These are phyloP conservation scores for Glaucomys volans DNA, from an alignment of 2,113 vertebrate genomes.

Conservation along the genomic window DNA sequence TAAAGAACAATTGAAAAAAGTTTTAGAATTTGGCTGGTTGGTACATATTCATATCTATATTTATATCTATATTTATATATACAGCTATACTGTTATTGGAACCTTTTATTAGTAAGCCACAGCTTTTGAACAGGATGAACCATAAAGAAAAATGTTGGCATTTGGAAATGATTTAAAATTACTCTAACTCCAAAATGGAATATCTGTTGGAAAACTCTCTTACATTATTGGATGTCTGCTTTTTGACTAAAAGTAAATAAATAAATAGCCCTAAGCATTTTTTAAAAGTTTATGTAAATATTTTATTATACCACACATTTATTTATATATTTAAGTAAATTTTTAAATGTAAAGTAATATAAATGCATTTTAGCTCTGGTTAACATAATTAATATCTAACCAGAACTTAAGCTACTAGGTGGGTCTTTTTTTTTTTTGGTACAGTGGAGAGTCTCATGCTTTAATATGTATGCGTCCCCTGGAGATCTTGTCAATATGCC, in stretches of 20 bases:
- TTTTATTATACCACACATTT: background rate
- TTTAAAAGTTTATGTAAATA: background rate
- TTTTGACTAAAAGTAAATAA: background rate
- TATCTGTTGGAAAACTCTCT: background rate
- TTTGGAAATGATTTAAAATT: slow-evolving; percentile 37
- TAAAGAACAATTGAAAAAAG: background rate
- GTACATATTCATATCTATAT: background rate
- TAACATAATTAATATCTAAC: background rate
- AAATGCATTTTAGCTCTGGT: background rate
- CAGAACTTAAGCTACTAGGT: background rate
- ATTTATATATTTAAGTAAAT: background rate
- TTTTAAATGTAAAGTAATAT: background rate
- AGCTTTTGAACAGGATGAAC: background rate
- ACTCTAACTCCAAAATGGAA: background rate
- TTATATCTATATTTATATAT: background rate
- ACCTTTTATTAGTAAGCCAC: background rate
- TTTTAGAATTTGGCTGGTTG: background rate
- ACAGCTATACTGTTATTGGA: background rate
- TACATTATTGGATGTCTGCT: background rate
- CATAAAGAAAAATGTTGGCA: background rate
- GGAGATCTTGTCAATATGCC: background rate
- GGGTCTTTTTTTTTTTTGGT: background rate
- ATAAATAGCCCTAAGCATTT: background rate
- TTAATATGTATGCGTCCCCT: background rate
- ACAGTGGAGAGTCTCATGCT: background rate